A percentile compares a stretch with the other conserved stretches of the same genome.
phyloP scores from a whole-genome alignment of 2,797 vertebrate species.

The Heterohyrax brucei region DNA sequence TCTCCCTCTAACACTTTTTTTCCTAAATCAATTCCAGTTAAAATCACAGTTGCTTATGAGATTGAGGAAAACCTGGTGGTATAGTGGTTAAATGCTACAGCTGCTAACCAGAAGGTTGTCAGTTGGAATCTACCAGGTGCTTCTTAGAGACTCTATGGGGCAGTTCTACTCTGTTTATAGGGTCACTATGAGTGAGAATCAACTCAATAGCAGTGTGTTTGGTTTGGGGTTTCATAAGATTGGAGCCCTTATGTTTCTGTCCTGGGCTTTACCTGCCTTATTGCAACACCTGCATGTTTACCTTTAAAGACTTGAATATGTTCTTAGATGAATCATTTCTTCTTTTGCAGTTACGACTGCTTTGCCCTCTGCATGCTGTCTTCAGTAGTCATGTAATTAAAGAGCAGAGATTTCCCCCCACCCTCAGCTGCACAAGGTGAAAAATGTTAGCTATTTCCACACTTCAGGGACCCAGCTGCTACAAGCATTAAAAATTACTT shows the following conservation, averaged over 20 bases:
- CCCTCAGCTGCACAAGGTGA: conserved; percentile 87
- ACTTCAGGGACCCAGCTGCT: conserved; percentile 91
- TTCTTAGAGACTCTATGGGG: too few species aligned
- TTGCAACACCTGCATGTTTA: neutral
- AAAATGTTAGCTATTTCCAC: conserved; percentile 92
- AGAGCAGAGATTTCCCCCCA: conserved; percentile 79
- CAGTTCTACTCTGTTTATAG: too few species aligned
- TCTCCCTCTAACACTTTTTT: neutral
- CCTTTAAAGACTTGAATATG: neutral
- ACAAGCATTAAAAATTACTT: conserved; percentile 92
- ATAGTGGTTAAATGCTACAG: too few species aligned
- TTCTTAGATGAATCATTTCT: conserved; percentile 70
- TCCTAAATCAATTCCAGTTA: neutral
- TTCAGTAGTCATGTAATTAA: conserved; percentile 88
- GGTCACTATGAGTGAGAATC: too few species aligned
- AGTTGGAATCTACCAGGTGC: too few species aligned
- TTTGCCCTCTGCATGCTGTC: conserved; percentile 69
- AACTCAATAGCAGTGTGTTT: too few species aligned
- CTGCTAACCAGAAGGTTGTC: too few species aligned
- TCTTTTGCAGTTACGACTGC: conserved; percentile 81
- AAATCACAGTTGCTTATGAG: neutral
- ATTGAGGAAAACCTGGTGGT: too few species aligned
- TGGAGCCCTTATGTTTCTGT: neutral
- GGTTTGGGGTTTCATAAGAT: neutral
- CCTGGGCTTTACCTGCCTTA: neutral